Base-by-base conservation (phyloP, 2,888 invertebrate species). In the Marronus borbonicus region DNA sequence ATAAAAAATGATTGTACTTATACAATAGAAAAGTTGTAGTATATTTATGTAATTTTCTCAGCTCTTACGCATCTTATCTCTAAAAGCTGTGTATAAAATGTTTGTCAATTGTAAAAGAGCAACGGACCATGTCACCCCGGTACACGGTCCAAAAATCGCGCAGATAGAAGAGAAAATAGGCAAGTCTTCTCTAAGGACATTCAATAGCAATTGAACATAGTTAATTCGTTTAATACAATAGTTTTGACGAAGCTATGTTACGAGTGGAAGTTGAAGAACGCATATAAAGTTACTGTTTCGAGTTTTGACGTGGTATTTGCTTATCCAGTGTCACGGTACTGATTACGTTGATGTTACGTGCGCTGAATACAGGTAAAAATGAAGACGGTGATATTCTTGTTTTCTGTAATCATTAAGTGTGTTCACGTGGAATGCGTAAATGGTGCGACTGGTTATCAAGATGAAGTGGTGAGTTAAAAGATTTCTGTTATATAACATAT, bases 111-210 rank as follows among this genome's bases (percentile, higher is more conserved):
- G 77, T 77, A 31, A n/a, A 52, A 36, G 60, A 17, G 60, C 72
- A 77, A 28, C 77, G 39, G 55, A 50, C 20, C 70, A 74, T 14
- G 52, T 31, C 72, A 39, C n/a, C 64, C 31, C 31, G 5, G 14
- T 62, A 3, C 28, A 70, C 77, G 77, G 65, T 77, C 72, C 72
- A 72, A 55, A 72, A 62, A 60, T 24, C 36, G 10, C 76, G 4
- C 24, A 76, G 76, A 76, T 76, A 44, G 31, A n/a, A 68, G 76
- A 76, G 76, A 76, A 68, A 68, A 76, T 49, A 31, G 31, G 36
- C 36, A 20, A 44, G 31, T 24, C 58, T 44, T 39, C 55, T 39
- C 24, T 20, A 44, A 20, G 17, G 24, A 39, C n/a, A 14, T 17
- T 65, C 28, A 39, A 50, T 7, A 36, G 49, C 50, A 50, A n/a